Percentiles rank a stretch among this genome's conserved stretches.
These are phyloP conservation scores for Macrophya alboannulata DNA, from an alignment of 2,888 invertebrate species.

Conservation along the genomic window DNA sequence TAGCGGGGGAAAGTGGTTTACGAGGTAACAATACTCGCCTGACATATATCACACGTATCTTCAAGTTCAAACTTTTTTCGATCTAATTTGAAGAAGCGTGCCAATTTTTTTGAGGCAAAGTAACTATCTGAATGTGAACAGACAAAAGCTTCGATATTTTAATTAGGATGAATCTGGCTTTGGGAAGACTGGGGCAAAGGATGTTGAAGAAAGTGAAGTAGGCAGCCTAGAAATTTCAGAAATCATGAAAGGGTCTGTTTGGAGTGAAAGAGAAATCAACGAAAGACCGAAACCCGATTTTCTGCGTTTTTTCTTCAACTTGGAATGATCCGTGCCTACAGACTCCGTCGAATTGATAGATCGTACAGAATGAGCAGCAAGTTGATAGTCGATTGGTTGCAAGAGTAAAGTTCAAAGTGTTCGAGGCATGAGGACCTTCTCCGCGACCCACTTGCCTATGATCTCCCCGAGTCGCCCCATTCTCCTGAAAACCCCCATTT, in stretches of 20 bases:
- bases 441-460: slow-evolving; percentile 21
- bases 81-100: neutral
- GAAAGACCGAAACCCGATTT: neutral
- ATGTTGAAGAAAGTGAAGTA: neutral
- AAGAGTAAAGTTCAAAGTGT: slow-evolving; percentile 25
- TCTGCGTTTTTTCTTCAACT: neutral
- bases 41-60: neutral
- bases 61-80: neutral
- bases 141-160: neutral
- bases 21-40: neutral
- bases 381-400: neutral
- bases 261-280: neutral
- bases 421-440: neutral
- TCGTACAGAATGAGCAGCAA: neutral
- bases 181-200: neutral
- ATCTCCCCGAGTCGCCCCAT: slow-evolving; percentile 10
- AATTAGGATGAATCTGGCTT: neutral
- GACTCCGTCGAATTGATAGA: neutral
- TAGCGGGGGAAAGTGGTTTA: neutral
- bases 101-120: neutral
- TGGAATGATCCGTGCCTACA: neutral
- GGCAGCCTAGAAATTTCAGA: neutral
- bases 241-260: neutral
- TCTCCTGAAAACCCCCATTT: slow-evolving; percentile 16
- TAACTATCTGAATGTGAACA: neutral